These are phyloP conservation scores for Homarus americanus DNA, from an alignment of 1,140 invertebrate genomes.

Conservation along the genomic window DNA sequence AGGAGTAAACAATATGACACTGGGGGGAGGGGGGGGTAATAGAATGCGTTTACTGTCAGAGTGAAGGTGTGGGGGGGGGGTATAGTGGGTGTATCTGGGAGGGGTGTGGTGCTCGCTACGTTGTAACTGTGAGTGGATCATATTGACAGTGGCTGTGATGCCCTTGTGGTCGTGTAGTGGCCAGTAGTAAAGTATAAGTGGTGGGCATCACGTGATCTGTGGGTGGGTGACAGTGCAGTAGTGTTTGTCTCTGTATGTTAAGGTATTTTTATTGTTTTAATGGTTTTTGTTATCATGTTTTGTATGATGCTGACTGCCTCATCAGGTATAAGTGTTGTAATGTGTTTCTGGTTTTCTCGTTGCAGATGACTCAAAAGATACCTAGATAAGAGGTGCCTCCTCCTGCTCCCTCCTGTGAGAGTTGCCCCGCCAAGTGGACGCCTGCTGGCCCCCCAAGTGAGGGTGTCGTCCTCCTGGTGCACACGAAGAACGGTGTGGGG, in stretches of 20 bases:
- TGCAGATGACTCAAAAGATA: neutral
- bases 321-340: neutral
- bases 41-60: neutral
- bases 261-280: neutral
- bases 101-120: too few species aligned
- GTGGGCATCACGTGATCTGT: constrained; percentile 3
- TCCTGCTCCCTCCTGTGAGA: neutral
- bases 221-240: neutral
- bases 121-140: neutral
- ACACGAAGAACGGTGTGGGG: neutral
- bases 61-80: neutral
- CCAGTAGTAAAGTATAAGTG: neutral
- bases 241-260: neutral
- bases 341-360: constrained; percentile 10
- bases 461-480: neutral
- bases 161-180: neutral
- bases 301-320: neutral
- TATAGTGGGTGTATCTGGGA: too few species aligned
- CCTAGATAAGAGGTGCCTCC: neutral
- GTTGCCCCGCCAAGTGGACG: neutral
- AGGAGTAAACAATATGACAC: too few species aligned
- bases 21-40: too few species aligned
- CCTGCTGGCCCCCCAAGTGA: neutral
- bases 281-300: neutral
- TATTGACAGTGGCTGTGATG: neutral